Base-by-base conservation (phyloP, 1,140 invertebrate genomes). In the Araneus ventricosus region DNA sequence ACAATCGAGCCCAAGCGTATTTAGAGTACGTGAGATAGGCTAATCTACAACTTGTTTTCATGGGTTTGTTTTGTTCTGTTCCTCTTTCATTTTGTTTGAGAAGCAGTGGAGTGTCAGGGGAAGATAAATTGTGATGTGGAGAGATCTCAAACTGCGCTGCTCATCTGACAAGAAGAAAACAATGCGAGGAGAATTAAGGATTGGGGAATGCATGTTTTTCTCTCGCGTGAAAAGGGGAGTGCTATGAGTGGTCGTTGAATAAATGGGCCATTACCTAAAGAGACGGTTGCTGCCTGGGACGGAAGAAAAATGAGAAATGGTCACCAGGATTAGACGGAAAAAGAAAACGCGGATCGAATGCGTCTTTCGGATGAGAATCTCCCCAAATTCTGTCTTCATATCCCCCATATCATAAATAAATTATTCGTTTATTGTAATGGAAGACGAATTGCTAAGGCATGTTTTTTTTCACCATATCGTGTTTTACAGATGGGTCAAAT, bases 61-160 rank as follows among this genome's bases (percentile, higher is more conserved):
- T 86, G 82, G 59, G 34, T 52, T 80, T 85, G 37, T 63, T 85
- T 92, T 85, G 27, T 91, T 45, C 34, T 85, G 34, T n/a, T 90
- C 24, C 70, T 27, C 24, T 85, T 85, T 45, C 79, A 45, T 82
- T 82, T 82, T 82, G 41, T 82, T 82, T 84, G 80, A 27, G 80
- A 82, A 84, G 45, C 59, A 45, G 45, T n/a, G 34, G 80, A 52
- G 90, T 92, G 90, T 92, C 90, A 86, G 30, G 82, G 63, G 82
- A 92, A 92, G 90, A 92, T 92, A 92, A 92, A 92, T 92, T 92
- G 90, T 84, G 90, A 92, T 92, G 90, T 37, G 80, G 79, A 85
- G 82, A 70, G 90, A 92, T 92, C 90, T 92, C 57, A 92, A 92
- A 92, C 79, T 91, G 89, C 59, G n/a, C 39, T 41, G 37, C 22